These are phyloP conservation scores for Cryptosula pallasiana DNA, from an alignment of 2,888 invertebrate genomes.

Conservation along the genomic window DNA sequence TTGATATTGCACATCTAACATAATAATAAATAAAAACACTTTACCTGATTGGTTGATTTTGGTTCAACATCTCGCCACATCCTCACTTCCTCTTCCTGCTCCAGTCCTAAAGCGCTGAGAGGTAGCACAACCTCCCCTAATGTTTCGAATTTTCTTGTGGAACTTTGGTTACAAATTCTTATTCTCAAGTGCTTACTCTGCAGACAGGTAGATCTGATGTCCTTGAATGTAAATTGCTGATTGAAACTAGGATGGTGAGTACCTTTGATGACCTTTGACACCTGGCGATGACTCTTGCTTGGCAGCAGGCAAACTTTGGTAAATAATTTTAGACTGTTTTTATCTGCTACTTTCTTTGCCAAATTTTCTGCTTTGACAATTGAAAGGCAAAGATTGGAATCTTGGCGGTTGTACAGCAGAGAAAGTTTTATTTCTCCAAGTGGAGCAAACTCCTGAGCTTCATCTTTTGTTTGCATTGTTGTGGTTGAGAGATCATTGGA, in stretches of 20 bases:
- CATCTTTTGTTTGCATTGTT: too few relatives aligned
- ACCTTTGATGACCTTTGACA: constrained; percentile 45
- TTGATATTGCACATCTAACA: too few relatives aligned
- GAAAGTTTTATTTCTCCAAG: constrained; percentile 48
- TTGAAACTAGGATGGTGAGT: constrained; percentile 51
- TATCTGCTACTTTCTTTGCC: constrained; percentile 45
- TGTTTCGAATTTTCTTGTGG: constrained; percentile 36
- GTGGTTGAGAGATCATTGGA: too few relatives aligned
- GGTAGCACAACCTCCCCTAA: constrained; percentile 52
- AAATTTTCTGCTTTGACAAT: constrained; percentile 47
- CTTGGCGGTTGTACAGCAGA: constrained; percentile 52
- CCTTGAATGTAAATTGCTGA: constrained; percentile 53
- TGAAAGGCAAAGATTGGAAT: constrained; percentile 51
- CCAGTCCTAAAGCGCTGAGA: constrained; percentile 42
- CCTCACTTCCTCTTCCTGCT: constrained; percentile 51
- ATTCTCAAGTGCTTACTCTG: constrained; percentile 46
- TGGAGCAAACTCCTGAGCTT: constrained; percentile 31
- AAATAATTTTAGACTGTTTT: constrained; percentile 48
- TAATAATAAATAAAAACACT: too few relatives aligned
- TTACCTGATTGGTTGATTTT: constrained; percentile 7
- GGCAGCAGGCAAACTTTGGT: constrained; percentile 52
- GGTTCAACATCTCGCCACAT: constrained; percentile 49
- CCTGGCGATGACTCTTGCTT: constrained; percentile 52
- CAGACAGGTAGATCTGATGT: constrained; percentile 48
- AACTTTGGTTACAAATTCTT: constrained; percentile 48